Conservation (phyloP, 2,888 invertebrate genomes). For the Drosophila nr. perissopoda region DNA sequence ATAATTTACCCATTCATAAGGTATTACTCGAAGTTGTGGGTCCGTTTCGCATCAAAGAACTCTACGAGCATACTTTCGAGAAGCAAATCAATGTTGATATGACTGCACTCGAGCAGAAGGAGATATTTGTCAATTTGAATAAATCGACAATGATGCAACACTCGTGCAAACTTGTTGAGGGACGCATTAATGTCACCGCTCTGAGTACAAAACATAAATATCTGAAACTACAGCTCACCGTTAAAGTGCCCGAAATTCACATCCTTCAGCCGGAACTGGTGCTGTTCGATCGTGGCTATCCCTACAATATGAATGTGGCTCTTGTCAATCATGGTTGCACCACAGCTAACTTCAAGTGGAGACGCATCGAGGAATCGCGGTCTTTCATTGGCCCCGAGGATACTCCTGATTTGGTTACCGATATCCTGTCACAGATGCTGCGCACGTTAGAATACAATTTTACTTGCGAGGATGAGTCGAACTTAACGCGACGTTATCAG, state of each 20-base stretch:
- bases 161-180: slow-evolving; percentile 63
- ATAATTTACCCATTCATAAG: slow-evolving; percentile 13
- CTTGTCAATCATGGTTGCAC: slow-evolving; percentile 69
- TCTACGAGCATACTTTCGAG: slow-evolving; percentile 54
- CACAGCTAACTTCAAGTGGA: slow-evolving; percentile 75
- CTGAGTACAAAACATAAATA: slow-evolving; percentile 58
- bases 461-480: slow-evolving; percentile 58
- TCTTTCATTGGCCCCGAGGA: slow-evolving; percentile 62
- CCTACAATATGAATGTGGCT: slow-evolving; percentile 52
- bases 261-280: slow-evolving; percentile 69
- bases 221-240: slow-evolving; percentile 51
- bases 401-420: slow-evolving; percentile 51
- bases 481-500: slow-evolving; percentile 69
- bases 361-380: slow-evolving; percentile 57
- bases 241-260: slow-evolving; percentile 66
- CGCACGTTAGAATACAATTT: slow-evolving; percentile 71
- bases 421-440: slow-evolving; percentile 76
- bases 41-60: slow-evolving; percentile 71
- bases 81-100: slow-evolving; percentile 47
- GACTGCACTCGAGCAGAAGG: slow-evolving; percentile 51
- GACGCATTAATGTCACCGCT: slow-evolving; percentile 65
- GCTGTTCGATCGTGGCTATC: slow-evolving; percentile 67
- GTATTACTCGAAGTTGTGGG: slow-evolving; percentile 64
- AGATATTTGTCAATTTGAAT: slow-evolving; percentile 69
- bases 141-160: slow-evolving; percentile 50